Base-by-base conservation (phyloP, 2,888 invertebrate genomes). In the Chymomyza caudatula region DNA sequence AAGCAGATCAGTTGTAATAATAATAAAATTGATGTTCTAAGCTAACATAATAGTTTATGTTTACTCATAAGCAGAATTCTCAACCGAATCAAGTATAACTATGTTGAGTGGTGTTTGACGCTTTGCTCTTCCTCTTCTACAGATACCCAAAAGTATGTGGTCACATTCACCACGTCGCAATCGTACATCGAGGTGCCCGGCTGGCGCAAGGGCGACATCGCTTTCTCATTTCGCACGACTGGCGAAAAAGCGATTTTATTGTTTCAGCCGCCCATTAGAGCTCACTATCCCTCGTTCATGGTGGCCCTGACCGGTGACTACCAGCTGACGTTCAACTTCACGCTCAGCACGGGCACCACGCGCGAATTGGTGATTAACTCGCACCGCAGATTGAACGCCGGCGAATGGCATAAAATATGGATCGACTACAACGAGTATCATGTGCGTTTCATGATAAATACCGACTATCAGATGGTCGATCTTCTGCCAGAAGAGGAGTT, bases 391-490 rank as follows among this genome's bases (percentile, higher is more conserved):
- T 92, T 98, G 55, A 97, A 97, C 88, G 95, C 96, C 58, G 98
- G 97, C 0, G 96, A 97, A 89, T 98, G 98, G 98, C 98, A 98
- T 90, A 96, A 97, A 91, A 94, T 98, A 73, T 96, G 96, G 96
- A 96, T 98, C 69, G 97, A 98, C 91, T 97, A 97, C 89, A 97
- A 97, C 91, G 95, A 96, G 88, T 96, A 97, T 90, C 97, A 97
- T 89, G 96, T 97, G 42, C 92, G 97, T 71, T 96, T 97, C 88
- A 97, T 97, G 95, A 94, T 97, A 74, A 97, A 97, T 88, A 95
- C 96, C 42, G 96, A 97, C 87, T 95, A 94, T 86, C 94, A 95
- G 91, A 96, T 97, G 96, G 94, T 96, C 20, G 95, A 96, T 90
- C 91, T 97, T 63, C 91, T 95, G 75, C 92, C 95, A 11, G 96